Evolutionary conservation across 2,797 vertebrate species (phyloP).

Genomic region (Champsocephalus gunnari): DNA sequence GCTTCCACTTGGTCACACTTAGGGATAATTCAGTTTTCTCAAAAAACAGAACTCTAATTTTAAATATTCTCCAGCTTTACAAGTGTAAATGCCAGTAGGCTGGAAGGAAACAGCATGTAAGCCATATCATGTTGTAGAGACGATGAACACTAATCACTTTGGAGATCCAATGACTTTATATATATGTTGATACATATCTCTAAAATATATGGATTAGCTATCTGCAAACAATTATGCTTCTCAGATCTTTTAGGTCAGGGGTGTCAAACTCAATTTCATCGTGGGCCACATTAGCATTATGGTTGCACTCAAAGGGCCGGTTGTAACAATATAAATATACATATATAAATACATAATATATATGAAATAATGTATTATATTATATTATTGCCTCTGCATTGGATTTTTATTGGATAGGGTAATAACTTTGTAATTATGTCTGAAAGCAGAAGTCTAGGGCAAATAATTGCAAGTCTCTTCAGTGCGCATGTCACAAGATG

Average conservation of each 20-base stretch:
- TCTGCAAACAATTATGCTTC: background rate
- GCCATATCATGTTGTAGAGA: background rate
- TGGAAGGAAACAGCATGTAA: background rate
- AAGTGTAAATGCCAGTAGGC: background rate
- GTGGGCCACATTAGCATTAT: no score
- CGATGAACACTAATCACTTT: background rate
- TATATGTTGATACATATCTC: background rate
- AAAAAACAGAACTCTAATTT: background rate
- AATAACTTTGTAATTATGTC: no score
- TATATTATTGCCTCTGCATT: no score
- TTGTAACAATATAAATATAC: no score
- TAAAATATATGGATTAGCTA: background rate
- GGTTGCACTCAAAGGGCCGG: no score
- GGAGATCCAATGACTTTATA: background rate
- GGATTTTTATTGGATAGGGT: no score
- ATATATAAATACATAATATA: no score
- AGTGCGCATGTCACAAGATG: no score
- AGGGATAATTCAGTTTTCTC: background rate
- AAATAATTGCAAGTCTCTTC: no score
- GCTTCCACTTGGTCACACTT: background rate
- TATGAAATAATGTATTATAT: no score
- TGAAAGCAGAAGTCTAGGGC: no score
- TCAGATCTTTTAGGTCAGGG: background rate
- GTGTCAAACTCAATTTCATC: no score
- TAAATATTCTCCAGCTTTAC: background rate